These are phyloP conservation scores for Parapsyche elsis DNA, from an alignment of 1,140 invertebrate species.

Conservation along the genomic window DNA sequence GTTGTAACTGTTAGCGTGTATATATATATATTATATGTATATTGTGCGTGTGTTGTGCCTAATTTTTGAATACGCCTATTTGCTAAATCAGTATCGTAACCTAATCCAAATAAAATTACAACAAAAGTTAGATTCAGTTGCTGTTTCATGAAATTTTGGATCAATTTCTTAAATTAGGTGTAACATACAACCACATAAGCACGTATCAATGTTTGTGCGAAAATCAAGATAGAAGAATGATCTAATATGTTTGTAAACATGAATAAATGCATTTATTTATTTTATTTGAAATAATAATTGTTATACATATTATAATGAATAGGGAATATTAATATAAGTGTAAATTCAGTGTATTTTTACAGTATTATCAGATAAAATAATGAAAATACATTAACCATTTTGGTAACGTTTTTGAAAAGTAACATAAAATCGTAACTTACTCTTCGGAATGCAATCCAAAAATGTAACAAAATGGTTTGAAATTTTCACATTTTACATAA, in stretches of 20 bases:
- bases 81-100: no score
- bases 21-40: not conserved
- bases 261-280: slow-evolving; percentile 31
- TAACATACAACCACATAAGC: no score
- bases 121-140: no score
- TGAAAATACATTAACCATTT: not conserved
- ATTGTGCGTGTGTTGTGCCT: no score
- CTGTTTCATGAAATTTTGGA: no score
- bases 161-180: no score
- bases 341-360: slow-evolving; percentile 24
- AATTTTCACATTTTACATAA: not conserved
- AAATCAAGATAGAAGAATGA: not conserved
- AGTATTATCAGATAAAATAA: not conserved
- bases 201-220: no score
- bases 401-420: not conserved
- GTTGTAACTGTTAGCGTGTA: slow-evolving; percentile 23
- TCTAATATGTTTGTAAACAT: not conserved
- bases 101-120: no score
- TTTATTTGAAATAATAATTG: slow-evolving; percentile 7
- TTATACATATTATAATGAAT: slow-evolving; percentile 12
- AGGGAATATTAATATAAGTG: not conserved
- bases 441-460: no score
- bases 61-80: no score
- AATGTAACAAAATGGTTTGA: not conserved
- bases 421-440: no score